These are phyloP conservation scores for Dioctria linearis DNA, from an alignment of 2,888 invertebrate species.

Conservation along the genomic window DNA sequence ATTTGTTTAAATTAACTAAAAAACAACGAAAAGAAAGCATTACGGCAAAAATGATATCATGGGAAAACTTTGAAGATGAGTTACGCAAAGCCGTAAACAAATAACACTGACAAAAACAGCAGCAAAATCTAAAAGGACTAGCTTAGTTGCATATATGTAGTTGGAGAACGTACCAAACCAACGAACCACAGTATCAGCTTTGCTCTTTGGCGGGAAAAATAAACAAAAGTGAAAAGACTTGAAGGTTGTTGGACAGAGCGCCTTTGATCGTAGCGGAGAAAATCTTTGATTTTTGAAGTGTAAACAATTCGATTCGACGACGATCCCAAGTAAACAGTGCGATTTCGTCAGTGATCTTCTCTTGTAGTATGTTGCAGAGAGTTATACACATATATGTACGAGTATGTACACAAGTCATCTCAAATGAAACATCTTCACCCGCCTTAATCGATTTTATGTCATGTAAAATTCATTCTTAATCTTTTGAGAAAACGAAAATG, in stretches of 20 bases:
- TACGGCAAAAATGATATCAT: neutral
- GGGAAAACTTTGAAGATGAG: conserved; percentile 35
- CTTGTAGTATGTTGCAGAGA: neutral
- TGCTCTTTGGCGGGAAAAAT: conserved; percentile 37
- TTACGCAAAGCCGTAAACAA: conserved; percentile 40
- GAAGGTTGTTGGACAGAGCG: neutral
- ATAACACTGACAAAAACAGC: conserved; percentile 18
- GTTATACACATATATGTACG: neutral
- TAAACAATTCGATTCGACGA: conserved; percentile 1
- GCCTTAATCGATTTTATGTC: conserved; percentile 26
- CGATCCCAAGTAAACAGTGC: conserved; percentile 18
- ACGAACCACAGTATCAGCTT: conserved; percentile 21
- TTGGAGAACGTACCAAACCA: too few relatives aligned
- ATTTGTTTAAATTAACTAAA: conserved; percentile 33
- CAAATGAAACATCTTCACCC: conserved; percentile 37
- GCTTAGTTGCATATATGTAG: neutral
- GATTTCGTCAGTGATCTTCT: conserved; percentile 39
- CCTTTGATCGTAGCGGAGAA: conserved; percentile 40
- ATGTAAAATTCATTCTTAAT: conserved; percentile 24
- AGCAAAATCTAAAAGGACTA: neutral
- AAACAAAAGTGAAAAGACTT: conserved; percentile 23
- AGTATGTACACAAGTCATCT: conserved; percentile 6
- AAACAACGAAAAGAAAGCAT: conserved; percentile 14
- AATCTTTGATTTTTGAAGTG: conserved; percentile 44
- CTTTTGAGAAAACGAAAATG: neutral